Conservation (phyloP, 2,113 vertebrate species). For the Artemisiospiza belli region DNA sequence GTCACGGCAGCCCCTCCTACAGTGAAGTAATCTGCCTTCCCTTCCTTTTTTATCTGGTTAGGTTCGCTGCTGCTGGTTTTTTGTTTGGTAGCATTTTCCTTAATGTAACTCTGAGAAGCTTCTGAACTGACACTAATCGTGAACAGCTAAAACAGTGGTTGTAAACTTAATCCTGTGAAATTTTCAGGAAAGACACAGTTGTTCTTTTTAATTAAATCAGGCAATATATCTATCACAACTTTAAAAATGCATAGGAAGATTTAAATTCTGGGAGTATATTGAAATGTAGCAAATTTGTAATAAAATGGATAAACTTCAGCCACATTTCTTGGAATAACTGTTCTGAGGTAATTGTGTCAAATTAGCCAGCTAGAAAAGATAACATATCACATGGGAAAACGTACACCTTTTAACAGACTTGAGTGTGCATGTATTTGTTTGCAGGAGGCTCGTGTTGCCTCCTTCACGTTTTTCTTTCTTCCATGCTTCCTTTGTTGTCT, state of each 20-base stretch:
- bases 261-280: neutral
- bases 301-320: neutral
- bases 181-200: neutral
- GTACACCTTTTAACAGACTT: neutral
- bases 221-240: neutral
- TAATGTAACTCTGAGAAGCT: neutral
- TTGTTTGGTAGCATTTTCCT: neutral
- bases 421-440: neutral
- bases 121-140: neutral
- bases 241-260: neutral
- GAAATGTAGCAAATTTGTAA: neutral
- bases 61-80: neutral
- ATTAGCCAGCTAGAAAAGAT: neutral
- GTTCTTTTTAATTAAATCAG: neutral
- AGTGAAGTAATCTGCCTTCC: neutral
- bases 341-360: neutral
- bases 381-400: neutral
- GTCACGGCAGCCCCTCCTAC: neutral
- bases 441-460: neutral
- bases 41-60: neutral
- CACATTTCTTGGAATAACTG: neutral
- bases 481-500: neutral
- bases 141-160: neutral
- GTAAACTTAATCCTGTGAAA: neutral
- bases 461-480: neutral